Percentiles rank a stretch among this genome's conserved stretches.
Evolutionary conservation across 2,888 invertebrate genomes (phyloP).

Genomic region (Caenorhabditis doughertyi): DNA sequence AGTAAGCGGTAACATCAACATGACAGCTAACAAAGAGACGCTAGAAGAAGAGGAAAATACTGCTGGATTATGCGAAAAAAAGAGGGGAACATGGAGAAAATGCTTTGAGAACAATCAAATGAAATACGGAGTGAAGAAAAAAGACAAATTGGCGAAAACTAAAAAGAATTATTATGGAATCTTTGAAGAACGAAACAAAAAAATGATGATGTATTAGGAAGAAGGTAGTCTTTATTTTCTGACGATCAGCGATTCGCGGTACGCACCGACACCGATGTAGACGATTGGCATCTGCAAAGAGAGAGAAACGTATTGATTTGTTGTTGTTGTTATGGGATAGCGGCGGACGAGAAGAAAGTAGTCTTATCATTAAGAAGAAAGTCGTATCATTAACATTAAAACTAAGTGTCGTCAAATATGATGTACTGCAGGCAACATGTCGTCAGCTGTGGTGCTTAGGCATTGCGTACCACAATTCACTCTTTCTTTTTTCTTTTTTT

Average conservation of each 20-base stretch:
- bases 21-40: slow-evolving; percentile 21
- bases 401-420: too few relatives aligned
- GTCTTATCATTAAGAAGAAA: too few relatives aligned
- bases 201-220: slow-evolving; percentile 14
- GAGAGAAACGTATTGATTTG: slow-evolving; percentile 31
- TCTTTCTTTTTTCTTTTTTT: too few relatives aligned
- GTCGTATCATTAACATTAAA: too few relatives aligned
- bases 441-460: too few relatives aligned
- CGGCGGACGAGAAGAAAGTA: too few relatives aligned
- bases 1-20: slow-evolving; percentile 29
- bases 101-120: too few relatives aligned
- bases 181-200: slow-evolving; percentile 12
- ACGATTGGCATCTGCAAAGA: slow-evolving; percentile 76
- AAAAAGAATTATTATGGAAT: slow-evolving; percentile 42
- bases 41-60: slow-evolving; percentile 1
- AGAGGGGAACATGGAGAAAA: too few relatives aligned
- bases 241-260: slow-evolving; percentile 85
- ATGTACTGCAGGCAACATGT: too few relatives aligned
- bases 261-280: slow-evolving; percentile 97
- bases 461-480: too few relatives aligned
- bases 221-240: slow-evolving; percentile 53
- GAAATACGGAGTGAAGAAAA: background rate
- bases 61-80: slow-evolving; percentile 37
- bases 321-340: background rate
- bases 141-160: background rate